Evolutionary conservation across 2,888 invertebrate species (phyloP).

Genomic region (Muscina levida): DNA sequence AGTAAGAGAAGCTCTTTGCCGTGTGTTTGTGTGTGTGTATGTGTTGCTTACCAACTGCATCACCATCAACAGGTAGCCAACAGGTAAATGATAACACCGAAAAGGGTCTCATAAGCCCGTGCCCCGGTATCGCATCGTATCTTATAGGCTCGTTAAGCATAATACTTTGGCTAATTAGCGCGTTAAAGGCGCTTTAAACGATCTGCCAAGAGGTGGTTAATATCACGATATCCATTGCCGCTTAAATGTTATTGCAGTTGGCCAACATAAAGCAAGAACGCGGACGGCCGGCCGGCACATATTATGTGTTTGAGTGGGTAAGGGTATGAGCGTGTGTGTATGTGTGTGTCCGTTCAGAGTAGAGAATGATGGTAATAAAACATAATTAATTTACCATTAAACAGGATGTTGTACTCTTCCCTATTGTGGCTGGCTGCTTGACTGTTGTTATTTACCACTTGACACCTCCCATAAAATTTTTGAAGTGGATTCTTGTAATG

Average conservation of each 20-base stretch:
- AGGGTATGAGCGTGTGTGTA: constrained; percentile 21
- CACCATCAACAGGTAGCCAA: constrained; percentile 53
- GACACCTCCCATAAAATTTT: constrained; percentile 47
- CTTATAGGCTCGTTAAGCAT: constrained; percentile 53
- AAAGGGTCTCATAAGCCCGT: background rate
- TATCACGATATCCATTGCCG: constrained; percentile 22
- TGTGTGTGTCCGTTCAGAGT: background rate
- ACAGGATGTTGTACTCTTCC: constrained; percentile 20
- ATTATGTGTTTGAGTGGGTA: no score
- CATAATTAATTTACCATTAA: constrained; percentile 58
- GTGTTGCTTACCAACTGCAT: no score
- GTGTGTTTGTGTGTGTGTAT: no score
- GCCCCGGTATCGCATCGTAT: constrained; percentile 5
- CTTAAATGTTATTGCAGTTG: constrained; percentile 9
- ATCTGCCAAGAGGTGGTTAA: constrained; percentile 44
- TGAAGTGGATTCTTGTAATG: constrained; percentile 22
- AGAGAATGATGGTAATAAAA: constrained; percentile 45
- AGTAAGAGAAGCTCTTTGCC: constrained; percentile 21
- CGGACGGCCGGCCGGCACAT: no score
- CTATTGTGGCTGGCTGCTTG: no score
- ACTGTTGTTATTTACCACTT: constrained; percentile 27
- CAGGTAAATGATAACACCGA: constrained; percentile 49
- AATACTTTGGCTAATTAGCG: constrained; percentile 57
- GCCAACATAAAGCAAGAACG: constrained; percentile 2
- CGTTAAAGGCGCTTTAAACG: constrained; percentile 53